phyloP scores from a whole-genome alignment of 2,113 vertebrate species.

The Scytalopus superciliaris region DNA sequence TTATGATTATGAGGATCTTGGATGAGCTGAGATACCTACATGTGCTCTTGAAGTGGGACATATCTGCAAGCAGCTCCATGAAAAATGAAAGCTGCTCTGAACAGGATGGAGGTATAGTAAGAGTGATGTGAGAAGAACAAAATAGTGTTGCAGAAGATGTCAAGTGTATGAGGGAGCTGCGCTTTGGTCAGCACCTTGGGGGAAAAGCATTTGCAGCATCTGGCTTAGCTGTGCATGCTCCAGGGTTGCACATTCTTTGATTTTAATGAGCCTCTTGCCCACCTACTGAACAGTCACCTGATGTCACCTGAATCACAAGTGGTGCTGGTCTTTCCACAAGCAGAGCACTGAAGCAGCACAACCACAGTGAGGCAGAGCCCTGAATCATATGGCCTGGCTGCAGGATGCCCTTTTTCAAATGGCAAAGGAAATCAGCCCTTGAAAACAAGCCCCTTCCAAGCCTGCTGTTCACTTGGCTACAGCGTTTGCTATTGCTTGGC shows the following conservation, averaged over 20 bases:
- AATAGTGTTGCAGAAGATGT: neutral
- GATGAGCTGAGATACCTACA: neutral
- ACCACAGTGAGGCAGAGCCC: neutral
- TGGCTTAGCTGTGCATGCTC: neutral
- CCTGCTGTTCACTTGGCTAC: slow-evolving; percentile 72
- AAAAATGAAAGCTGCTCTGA: neutral
- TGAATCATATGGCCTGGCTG: slow-evolving; percentile 47
- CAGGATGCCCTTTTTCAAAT: slow-evolving; percentile 65
- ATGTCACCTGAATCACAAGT: neutral
- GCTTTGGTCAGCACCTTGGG: neutral
- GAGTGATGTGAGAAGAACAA: neutral
- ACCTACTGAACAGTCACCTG: neutral
- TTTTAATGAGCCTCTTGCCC: slow-evolving; percentile 9
- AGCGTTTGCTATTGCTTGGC: slow-evolving; percentile 52
- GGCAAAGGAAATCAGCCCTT: slow-evolving; percentile 62
- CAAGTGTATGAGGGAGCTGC: neutral
- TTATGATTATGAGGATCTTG: neutral
- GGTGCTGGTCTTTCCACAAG: neutral
- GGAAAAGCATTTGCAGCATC: neutral
- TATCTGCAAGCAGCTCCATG: neutral
- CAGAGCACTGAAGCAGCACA: neutral
- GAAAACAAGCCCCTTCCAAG: slow-evolving; percentile 55
- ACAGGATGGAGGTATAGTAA: neutral
- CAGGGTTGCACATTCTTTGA: neutral
- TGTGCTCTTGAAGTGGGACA: neutral